Percentiles rank a stretch among this genome's conserved stretches.
Conservation (phyloP, 2,113 vertebrate genomes). For the Perognathus longimembris region DNA sequence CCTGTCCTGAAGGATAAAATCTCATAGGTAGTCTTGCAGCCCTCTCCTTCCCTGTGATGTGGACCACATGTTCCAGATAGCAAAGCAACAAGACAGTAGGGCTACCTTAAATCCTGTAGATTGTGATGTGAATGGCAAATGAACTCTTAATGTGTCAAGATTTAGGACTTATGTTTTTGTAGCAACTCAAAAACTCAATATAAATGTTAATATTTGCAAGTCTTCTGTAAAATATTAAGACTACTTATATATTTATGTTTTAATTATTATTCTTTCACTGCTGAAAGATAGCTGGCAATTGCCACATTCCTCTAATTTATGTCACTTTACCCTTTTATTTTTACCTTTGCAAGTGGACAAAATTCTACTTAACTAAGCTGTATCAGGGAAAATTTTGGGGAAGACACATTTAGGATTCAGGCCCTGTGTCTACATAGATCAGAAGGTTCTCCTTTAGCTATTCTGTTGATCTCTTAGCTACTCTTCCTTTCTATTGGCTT, state of each 20-base stretch:
- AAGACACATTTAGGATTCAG: background rate
- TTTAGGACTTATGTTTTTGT: background rate
- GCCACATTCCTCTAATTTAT: background rate
- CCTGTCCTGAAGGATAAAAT: background rate
- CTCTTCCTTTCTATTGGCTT: background rate
- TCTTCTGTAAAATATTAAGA: background rate
- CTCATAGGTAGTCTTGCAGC: background rate
- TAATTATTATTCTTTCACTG: background rate
- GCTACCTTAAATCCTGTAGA: background rate
- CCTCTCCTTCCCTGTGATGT: background rate
- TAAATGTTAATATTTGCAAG: background rate
- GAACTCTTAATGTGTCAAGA: background rate
- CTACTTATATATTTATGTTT: background rate
- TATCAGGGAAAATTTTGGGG: background rate
- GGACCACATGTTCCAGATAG: background rate
- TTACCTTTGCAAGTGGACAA: background rate
- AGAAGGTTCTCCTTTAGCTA: background rate
- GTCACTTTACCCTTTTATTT: background rate
- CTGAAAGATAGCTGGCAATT: background rate
- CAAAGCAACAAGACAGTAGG: background rate
- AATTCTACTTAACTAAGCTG: background rate
- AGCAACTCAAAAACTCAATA: background rate
- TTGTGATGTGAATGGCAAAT: background rate
- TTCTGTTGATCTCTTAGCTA: background rate
- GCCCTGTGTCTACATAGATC: background rate